Conservation (phyloP, 1,140 invertebrate species). For the Leptinotarsa lineolata region DNA sequence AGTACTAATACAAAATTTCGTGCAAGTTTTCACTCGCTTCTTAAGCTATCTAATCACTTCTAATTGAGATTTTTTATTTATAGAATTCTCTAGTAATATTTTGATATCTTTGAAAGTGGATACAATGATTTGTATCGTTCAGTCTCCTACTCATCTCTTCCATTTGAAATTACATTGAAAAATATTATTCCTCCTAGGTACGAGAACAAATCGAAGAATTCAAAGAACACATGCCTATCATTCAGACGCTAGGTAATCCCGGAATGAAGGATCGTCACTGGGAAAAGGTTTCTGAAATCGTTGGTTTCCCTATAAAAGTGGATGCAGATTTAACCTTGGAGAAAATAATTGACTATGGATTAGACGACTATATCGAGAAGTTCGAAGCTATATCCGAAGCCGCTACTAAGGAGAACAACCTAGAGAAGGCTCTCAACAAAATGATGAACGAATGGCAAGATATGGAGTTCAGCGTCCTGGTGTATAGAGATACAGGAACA, state of each 20-base stretch:
- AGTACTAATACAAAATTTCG: too few species aligned
- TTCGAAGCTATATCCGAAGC: constrained; percentile 94
- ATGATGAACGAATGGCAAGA: constrained; percentile 94
- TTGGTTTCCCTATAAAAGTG: constrained; percentile 89
- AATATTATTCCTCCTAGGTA: constrained; percentile 34
- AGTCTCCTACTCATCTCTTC: too few species aligned
- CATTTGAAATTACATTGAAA: too few species aligned
- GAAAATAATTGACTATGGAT: constrained; percentile 90
- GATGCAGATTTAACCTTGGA: constrained; percentile 83
- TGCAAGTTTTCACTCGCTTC: too few species aligned
- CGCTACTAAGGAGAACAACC: constrained; percentile 91
- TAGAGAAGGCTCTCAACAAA: constrained; percentile 86
- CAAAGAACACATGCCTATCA: constrained; percentile 86
- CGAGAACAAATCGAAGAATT: constrained; percentile 84
- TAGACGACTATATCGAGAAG: constrained; percentile 87
- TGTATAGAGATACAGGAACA: constrained; percentile 88
- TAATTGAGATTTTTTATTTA: too few species aligned
- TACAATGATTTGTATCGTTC: too few species aligned
- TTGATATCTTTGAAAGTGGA: too few species aligned
- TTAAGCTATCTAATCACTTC: too few species aligned
- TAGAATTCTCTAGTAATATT: too few species aligned
- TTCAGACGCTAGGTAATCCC: constrained; percentile 91
- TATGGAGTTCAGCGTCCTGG: constrained; percentile 77
- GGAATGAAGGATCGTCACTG: constrained; percentile 92
- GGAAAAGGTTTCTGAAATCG: constrained; percentile 94